These are phyloP conservation scores for Gasterosteus nipponicus DNA, from an alignment of 2,113 vertebrate genomes.

Conservation along the genomic window DNA sequence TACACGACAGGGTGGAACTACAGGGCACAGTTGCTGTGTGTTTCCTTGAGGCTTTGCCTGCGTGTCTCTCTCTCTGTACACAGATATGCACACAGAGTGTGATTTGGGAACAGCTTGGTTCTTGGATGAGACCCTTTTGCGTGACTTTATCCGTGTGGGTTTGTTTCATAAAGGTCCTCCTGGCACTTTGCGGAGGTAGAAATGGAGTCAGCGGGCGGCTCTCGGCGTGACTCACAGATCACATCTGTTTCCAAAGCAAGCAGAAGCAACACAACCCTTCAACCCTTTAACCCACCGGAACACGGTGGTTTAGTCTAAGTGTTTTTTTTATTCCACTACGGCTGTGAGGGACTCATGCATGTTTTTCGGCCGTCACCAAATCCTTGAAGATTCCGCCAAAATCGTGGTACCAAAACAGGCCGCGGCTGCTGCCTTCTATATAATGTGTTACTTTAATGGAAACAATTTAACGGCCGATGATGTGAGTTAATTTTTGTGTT, in stretches of 20 bases:
- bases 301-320: constrained; percentile 43
- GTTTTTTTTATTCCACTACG: constrained; percentile 52
- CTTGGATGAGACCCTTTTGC: neutral
- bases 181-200: constrained; percentile 11
- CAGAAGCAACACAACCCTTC: constrained; percentile 40
- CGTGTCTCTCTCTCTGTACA: neutral
- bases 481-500: constrained; percentile 9
- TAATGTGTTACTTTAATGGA: constrained; percentile 51
- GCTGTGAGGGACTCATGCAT: constrained; percentile 15
- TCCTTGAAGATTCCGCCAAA: constrained; percentile 48
- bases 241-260: constrained; percentile 72
- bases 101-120: constrained; percentile 32
- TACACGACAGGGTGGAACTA: neutral
- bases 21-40: neutral
- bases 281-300: constrained; percentile 65
- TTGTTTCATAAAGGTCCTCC: neutral
- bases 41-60: neutral
- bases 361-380: constrained; percentile 28
- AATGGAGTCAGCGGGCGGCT: constrained; percentile 55
- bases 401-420: constrained; percentile 28
- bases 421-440: constrained; percentile 50
- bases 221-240: constrained; percentile 70
- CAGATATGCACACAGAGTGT: neutral
- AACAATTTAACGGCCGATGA: constrained; percentile 38
- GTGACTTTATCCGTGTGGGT: neutral